These are phyloP conservation scores for Emys orbicularis DNA, from an alignment of 2,797 vertebrate genomes.

Conservation along the genomic window DNA sequence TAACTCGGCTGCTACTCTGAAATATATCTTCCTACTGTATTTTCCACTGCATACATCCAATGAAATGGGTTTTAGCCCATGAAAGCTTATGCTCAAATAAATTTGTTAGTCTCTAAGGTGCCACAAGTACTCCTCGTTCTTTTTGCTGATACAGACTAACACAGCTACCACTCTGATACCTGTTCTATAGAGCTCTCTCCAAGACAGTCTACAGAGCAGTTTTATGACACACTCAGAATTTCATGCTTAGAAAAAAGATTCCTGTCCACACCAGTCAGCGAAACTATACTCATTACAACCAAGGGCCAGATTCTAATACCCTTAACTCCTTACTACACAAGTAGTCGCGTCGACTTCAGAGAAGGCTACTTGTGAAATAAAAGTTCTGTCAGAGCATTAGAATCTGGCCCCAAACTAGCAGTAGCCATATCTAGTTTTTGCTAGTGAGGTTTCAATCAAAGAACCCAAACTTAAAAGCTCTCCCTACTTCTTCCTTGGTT, in stretches of 20 bases:
- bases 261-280: background rate
- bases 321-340: background rate
- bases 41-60: too few species aligned
- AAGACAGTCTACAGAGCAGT: background rate
- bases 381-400: background rate
- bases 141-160: too few species aligned
- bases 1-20: too few species aligned
- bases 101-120: too few species aligned
- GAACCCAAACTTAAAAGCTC: background rate
- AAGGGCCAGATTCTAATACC: constrained; percentile 9
- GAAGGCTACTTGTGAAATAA: background rate
- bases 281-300: background rate
- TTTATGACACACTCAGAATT: background rate
- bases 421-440: background rate
- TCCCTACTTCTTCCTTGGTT: background rate
- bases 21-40: too few species aligned
- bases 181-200: background rate
- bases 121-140: too few species aligned
- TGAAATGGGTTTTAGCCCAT: too few species aligned
- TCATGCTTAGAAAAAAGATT: background rate
- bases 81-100: too few species aligned
- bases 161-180: too few species aligned
- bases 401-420: background rate
- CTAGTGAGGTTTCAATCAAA: background rate
- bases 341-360: background rate